Base-by-base conservation (phyloP, 2,888 invertebrate species). In the Ectemnius lituratus region DNA sequence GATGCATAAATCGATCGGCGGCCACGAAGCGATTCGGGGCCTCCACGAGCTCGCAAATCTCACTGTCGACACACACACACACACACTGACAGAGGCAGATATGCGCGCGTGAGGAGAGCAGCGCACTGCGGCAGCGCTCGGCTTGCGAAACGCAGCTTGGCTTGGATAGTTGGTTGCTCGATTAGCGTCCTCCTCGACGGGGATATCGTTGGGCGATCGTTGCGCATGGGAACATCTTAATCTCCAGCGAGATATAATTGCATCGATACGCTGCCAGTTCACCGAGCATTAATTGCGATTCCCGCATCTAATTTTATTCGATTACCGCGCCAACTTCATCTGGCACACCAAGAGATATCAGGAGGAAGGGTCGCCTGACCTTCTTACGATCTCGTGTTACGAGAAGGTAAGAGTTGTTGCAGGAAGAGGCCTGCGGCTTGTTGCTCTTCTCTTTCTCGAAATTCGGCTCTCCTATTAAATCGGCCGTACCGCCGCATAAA, bases 1-100 rank as follows among this genome's bases (percentile, higher is more conserved):
- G 58, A 65, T 57, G 70, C 57, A 68, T 58, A 73, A 69, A 75
- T 73, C 68, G 65, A 59, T 45, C 11, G 59, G 20, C 27, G 37
- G 49, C 37, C 56, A 61, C 27, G 63, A 61, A 61, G 67, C 18
- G 18, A 45, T 62, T 46, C 27, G 47, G n/a, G 49, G 23, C 27
- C 49, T 49, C n/a, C 23, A 11, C 37, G 37, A 37, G 37, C 37
- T 37, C 37, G 37, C 37, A 16, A n/a, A 52, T 52, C 18, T 52
- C 52, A 52, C 18, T 37, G 37, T 37, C 37, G 37, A 37, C 37
- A 37, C 37, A 37, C 37, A 6, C 8, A 37, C 37, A 8, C 37
- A 8, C 11, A 37, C 37, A 13, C 16, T 2, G 5, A 13, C 5
- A 47, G n/a, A n/a, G 4, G 3, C 2, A 23, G 23, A 23, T 23